Conservation (phyloP, 2,888 invertebrate genomes). For the Dasypogon diadema region DNA sequence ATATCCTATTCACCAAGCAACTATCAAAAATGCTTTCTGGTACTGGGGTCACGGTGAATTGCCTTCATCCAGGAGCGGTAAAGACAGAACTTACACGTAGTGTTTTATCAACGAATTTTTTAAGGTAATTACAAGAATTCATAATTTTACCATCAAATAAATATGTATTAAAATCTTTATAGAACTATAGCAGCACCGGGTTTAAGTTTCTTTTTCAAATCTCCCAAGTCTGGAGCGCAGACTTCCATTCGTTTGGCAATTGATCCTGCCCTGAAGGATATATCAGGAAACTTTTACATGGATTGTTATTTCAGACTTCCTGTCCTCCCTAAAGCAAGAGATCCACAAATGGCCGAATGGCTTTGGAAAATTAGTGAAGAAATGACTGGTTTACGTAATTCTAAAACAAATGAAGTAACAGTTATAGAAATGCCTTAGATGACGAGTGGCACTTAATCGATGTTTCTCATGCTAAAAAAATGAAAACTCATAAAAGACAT, state of each 20-base stretch:
- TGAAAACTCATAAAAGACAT: too few relatives aligned
- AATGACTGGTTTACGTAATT: conserved; percentile 49
- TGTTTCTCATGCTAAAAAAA: too few relatives aligned
- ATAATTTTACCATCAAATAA: background rate
- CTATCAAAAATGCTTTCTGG: conserved; percentile 73
- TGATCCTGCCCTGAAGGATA: conserved; percentile 56
- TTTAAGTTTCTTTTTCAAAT: conserved; percentile 54
- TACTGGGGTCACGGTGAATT: conserved; percentile 73
- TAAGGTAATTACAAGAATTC: background rate
- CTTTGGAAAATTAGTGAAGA: conserved; percentile 70
- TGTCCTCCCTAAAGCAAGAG: conserved; percentile 69
- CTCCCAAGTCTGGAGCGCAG: conserved; percentile 57
- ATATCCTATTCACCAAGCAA: conserved; percentile 77
- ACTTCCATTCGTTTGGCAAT: conserved; percentile 56
- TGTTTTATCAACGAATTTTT: conserved; percentile 61
- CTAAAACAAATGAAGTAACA: background rate
- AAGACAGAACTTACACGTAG: conserved; percentile 78
- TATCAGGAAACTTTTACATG: conserved; percentile 65
- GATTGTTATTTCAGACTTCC: conserved; percentile 70
- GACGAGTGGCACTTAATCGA: too few relatives aligned
- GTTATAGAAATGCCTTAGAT: background rate
- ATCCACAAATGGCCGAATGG: conserved; percentile 70
- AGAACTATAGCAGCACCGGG: background rate
- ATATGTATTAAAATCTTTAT: background rate
- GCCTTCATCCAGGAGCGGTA: conserved; percentile 78